These are phyloP conservation scores for Mactromeris polynyma DNA, from an alignment of 2,888 invertebrate genomes.

Conservation along the genomic window DNA sequence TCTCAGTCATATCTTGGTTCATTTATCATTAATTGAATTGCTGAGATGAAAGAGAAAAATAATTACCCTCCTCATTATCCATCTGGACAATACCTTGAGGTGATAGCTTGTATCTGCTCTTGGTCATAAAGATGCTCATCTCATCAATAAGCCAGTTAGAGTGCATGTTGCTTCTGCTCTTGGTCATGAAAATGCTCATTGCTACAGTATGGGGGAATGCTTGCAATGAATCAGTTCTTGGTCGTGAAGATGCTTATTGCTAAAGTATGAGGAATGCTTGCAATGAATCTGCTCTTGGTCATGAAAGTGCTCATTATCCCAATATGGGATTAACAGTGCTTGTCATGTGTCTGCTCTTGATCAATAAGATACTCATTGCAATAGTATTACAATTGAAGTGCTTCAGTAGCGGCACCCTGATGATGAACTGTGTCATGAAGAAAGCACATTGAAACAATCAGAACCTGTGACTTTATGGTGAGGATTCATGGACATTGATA, in stretches of 20 bases:
- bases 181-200: not conserved
- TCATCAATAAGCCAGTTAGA: not conserved
- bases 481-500: not conserved
- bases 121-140: constrained; percentile 10
- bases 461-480: not conserved
- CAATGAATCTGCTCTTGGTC: not conserved
- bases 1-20: constrained; percentile 21
- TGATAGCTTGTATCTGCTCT: constrained; percentile 14
- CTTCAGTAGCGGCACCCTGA: not conserved
- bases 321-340: no score
- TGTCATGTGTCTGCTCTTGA: not conserved
- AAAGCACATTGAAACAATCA: not conserved
- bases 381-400: not conserved
- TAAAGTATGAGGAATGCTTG: not conserved
- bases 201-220: not conserved
- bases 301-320: not conserved
- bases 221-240: not conserved
- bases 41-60: constrained; percentile 29
- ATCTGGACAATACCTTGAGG: constrained; percentile 37
- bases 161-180: no score
- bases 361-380: not conserved
- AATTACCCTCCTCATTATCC: constrained; percentile 15
- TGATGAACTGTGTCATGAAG: not conserved
- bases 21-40: constrained; percentile 31
- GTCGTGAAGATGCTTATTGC: not conserved